phyloP scores from a whole-genome alignment of 2,888 invertebrate species.

The Cactoblastis cactorum region DNA sequence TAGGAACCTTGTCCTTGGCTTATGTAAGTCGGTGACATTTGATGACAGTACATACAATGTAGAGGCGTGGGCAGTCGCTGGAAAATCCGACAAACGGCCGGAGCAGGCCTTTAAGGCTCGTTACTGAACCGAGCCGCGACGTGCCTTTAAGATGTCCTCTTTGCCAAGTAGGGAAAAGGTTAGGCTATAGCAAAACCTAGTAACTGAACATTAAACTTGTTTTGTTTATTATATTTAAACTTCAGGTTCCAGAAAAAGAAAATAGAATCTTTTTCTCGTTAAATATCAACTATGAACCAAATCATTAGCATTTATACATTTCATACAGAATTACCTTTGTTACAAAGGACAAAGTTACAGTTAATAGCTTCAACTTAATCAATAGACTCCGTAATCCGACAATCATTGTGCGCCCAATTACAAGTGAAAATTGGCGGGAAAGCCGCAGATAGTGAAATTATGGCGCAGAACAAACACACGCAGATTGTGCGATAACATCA shows the following conservation, averaged over 20 bases:
- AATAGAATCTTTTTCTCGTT: too few species aligned
- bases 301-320: too few species aligned
- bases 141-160: not conserved
- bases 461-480: not conserved
- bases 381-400: not conserved
- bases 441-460: slow-evolving; percentile 5
- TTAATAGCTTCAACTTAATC: not conserved
- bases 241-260: not conserved
- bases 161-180: not conserved
- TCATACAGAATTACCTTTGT: too few species aligned
- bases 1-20: too few species aligned
- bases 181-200: not conserved
- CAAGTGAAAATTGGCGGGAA: slow-evolving; percentile 1
- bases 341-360: not conserved
- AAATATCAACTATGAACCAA: too few species aligned
- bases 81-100: slow-evolving; percentile 1
- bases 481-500: not conserved
- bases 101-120: not conserved
- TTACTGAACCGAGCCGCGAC: not conserved
- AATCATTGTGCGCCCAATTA: not conserved
- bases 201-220: not conserved
- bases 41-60: too few species aligned
- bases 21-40: not conserved
- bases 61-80: not conserved
- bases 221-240: not conserved